phyloP scores from a whole-genome alignment of 2,888 invertebrate species.

The Netelia melanura region DNA sequence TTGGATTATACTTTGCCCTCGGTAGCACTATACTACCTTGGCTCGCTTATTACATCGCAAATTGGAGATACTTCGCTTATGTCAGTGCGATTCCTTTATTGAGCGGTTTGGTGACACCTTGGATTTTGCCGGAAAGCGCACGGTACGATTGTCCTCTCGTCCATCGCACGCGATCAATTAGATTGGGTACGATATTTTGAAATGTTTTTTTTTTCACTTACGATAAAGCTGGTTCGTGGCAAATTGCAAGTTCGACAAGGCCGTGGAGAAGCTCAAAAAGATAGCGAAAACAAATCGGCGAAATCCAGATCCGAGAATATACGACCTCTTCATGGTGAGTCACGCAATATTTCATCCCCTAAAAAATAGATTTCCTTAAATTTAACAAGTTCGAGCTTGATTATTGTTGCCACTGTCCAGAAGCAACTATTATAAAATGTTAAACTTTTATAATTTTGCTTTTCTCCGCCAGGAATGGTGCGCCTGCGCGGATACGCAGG shows the following conservation, averaged over 20 bases:
- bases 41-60: constrained; percentile 85
- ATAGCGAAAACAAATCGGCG: constrained; percentile 85
- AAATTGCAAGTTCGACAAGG: constrained; percentile 85
- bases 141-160: constrained; percentile 79
- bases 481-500: no score
- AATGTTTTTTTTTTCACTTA: background rate
- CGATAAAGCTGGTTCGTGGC: constrained; percentile 85
- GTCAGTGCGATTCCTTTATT: constrained; percentile 85
- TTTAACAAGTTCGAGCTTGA: background rate
- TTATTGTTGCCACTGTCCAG: no score
- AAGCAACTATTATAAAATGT: no score
- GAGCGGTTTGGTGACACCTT: constrained; percentile 84
- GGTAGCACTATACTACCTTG: constrained; percentile 86
- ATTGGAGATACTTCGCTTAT: constrained; percentile 85
- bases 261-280: constrained; percentile 85
- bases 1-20: constrained; percentile 85
- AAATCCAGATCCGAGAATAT: constrained; percentile 84
- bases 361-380: background rate
- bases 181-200: background rate
- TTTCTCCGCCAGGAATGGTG: no score
- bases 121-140: constrained; percentile 86
- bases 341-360: background rate
- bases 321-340: constrained; percentile 84
- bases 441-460: no score
- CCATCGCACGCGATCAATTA: background rate